Evolutionary conservation across 2,888 invertebrate genomes (phyloP), one percentile per base, ranked within the genome.

Genomic region (Scaeva pyrastri): DNA sequence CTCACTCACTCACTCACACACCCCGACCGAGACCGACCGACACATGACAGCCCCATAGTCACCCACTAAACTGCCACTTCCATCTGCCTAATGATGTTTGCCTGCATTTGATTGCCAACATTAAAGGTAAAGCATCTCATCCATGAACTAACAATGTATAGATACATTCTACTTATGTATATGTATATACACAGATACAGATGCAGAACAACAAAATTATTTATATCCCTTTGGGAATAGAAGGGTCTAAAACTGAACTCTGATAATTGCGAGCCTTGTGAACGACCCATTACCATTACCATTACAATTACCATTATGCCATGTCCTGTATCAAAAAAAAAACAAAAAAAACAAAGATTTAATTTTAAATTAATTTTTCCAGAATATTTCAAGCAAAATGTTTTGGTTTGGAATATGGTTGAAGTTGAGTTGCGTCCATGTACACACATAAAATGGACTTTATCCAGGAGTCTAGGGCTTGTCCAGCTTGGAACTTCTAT

Each of bases 41-140:
- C n/a, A n/a, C n/a, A n/a, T n/a, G n/a, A n/a, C n/a, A 79, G 70
- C 48, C 23, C 55, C 64, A 58, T 71, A 74, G 70, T 26, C 71
- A 84, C 70, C 74, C 74, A 64, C 68, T 73, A 73, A 68, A 74
- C 71, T 68, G 73, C 68, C 56, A 73, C 78, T 78, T 52, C 62
- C 64, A 77, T 82, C 71, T 79, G 70, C 79, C 79, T 84, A 84
- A 84, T 80, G 80, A 75, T 80, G 71, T 79, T 80, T 80, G 58
- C 66, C 84, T 84, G 84, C 80, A 80, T 79, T 80, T 75, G 75
- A 84, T 79, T 79, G 84, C 84, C 71, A 75, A 75, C 75, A 55
- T 66, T 84, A 71, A 79, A 75, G 74, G 60, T 31, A 66, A n/a
- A n/a, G 43, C 21, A 64, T 50, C 8, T 56, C 52, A 56, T 41